Evolutionary conservation across 1,140 invertebrate species (phyloP), one percentile per base, ranked within the genome.

Genomic region (Maconellicoccus hirsutus): DNA sequence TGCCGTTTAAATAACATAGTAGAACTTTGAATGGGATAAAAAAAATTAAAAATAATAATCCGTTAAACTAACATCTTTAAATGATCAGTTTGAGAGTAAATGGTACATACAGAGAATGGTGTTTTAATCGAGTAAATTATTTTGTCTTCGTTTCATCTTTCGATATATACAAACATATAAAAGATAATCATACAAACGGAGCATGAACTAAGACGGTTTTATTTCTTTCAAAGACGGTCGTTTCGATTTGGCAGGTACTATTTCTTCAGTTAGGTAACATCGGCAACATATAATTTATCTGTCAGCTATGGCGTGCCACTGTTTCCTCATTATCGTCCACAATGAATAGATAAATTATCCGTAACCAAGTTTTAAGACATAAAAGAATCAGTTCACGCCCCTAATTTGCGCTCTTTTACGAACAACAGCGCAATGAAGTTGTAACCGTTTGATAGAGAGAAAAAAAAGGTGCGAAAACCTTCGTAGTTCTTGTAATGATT

Each of bases 321-420:
- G 61, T 66, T 66, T 66, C 61, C 61, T 66, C 61, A 66, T 66
- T 66, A 66, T 66, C 61, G 2, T 25, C 10, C 22, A 66, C 61
- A 66, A 66, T 66, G 61, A 25, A 26, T 25, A 66, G 61, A 66
- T 23, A 66, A 66, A 66, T 66, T 66, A 66, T 66, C 61, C 8
- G 61, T 66, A 66, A 66, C 61, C 25, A 25, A 22, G 25, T 66
- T 66, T 25, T 23, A 66, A 66, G 4, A 19, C 22, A 26, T 25
- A 23, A 66, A 66, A 66, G 42, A 52, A 52, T 19, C 42, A 52
- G 61, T 66, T 66, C 61, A 66, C 61, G 61, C 61, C 61, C 61
- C 61, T 66, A 25, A 66, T 66, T 66, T 66, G 22, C 61, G 61
- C 61, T 66, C 10, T 19, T 52, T 14, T 52, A 52, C n/a, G 42